Evolutionary conservation across 2,113 vertebrate species (phyloP).

Genomic region (Pogonocichla stellata): DNA sequence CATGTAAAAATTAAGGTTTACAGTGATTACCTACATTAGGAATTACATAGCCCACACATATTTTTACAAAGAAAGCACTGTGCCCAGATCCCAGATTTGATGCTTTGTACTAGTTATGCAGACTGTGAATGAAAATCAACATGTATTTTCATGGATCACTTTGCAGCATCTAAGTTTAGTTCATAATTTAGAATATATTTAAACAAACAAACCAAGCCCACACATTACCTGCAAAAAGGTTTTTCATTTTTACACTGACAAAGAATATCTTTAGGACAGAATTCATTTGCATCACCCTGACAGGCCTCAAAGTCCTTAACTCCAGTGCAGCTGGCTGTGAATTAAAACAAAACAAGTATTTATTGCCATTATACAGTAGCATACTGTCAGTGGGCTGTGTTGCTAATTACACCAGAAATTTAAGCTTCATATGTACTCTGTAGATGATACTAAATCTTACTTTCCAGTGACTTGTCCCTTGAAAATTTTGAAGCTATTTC

Average conservation of each 20-base stretch:
- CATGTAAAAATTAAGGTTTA: not conserved
- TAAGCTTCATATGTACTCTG: not conserved
- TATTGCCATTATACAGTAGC: not conserved
- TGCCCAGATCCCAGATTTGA: not conserved
- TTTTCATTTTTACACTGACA: constrained; percentile 56
- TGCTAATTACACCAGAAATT: not conserved
- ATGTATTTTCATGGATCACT: not conserved
- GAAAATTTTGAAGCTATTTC: not conserved
- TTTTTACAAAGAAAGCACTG: not conserved
- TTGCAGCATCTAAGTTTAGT: not conserved
- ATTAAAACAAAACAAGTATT: not conserved
- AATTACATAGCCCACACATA: not conserved
- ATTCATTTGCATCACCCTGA: not conserved
- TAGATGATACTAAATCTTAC: not conserved
- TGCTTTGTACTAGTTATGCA: not conserved
- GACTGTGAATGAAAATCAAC: not conserved
- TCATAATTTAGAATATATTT: not conserved
- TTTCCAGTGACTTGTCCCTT: not conserved
- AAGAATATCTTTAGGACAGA: constrained; percentile 42
- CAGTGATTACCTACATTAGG: not conserved
- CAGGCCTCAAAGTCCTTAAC: constrained; percentile 45
- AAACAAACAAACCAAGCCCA: not conserved
- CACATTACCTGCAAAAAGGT: constrained; percentile 68
- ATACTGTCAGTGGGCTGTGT: not conserved
- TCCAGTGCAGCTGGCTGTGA: constrained; percentile 57